Evolutionary conservation across 2,888 invertebrate genomes (phyloP), one percentile per base, ranked within the genome.

Genomic region (Athalia rosae): DNA sequence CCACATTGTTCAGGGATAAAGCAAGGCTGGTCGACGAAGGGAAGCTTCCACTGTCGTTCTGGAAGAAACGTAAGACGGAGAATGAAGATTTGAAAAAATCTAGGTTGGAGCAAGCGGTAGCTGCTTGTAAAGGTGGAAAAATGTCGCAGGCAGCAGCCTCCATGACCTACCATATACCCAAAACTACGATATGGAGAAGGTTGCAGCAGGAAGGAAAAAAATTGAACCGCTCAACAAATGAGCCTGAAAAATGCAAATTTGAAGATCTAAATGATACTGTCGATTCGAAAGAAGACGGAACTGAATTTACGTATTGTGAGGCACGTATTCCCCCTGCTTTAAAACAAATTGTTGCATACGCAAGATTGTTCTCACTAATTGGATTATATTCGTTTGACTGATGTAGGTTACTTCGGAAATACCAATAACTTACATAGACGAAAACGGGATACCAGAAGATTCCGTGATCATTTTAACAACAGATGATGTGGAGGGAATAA

Each of bases 91-190:
- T 84, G 7, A 90, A 90, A 76, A 85, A 84, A 78, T 81, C 84
- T 41, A 84, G 90, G 47, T 83, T 91, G 7, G 88, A 89, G 61
- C 87, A 90, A 79, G 91, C 91, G 6, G 90, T 91, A 4, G 87
- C 88, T 15, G 90, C 90, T 7, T 91, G 91, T 76, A 89, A 87
- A 80, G 86, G 87, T 48, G 90, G 90, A 1, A 89, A 86, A 85
- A 91, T 91, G 90, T 90, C 90, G 0, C 90, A 91, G 82, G 90
- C 90, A 9, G 85, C 87, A 3, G 91, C 91, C 28, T 89, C 90
- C 3, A 80, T 86, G 76, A 86, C 87, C 15, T 91, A 87, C 81
- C 86, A 86, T 80, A 90, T 91, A 79, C 90, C 91, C 13, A 91
- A 91, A 83, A 91, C 91, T 3, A 91, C 91, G 0, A 90, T 91